Percentiles rank a stretch among this genome's conserved stretches.
Conservation (phyloP, 2,797 vertebrate genomes). For the Neomorphus geoffroyi region DNA sequence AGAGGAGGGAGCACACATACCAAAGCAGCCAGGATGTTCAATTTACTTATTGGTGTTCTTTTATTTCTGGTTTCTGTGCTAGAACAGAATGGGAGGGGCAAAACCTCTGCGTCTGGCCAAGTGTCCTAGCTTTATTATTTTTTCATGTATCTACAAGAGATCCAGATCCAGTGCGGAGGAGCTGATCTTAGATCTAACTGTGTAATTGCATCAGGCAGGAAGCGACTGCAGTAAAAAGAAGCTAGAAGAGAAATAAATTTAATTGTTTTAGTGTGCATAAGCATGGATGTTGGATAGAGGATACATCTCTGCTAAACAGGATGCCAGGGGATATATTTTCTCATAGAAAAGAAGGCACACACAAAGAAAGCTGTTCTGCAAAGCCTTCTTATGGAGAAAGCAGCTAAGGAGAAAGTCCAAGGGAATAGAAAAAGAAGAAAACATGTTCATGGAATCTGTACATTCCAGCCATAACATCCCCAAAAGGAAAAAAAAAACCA, state of each 20-base stretch:
- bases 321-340: background rate
- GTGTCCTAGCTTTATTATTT: background rate
- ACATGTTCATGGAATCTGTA: background rate
- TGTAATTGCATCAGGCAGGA: background rate
- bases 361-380: background rate
- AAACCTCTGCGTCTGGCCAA: background rate
- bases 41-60: background rate
- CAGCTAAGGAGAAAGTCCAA: background rate
- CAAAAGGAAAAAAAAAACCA: background rate
- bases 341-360: background rate
- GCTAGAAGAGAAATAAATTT: background rate
- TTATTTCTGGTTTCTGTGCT: constrained; percentile 31
- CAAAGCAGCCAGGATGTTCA: constrained; percentile 3
- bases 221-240: background rate
- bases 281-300: background rate
- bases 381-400: background rate
- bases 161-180: background rate
- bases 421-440: background rate
- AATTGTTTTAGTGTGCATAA: background rate
- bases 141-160: background rate
- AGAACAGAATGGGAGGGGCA: background rate
- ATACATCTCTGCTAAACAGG: background rate
- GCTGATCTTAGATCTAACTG: background rate
- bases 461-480: constrained; percentile 65
- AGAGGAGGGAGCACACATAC: background rate